Percentiles rank a stretch among this genome's conserved stretches.
These are phyloP conservation scores for Okamejei kenojei DNA, from an alignment of 2,797 vertebrate species.

Conservation along the genomic window DNA sequence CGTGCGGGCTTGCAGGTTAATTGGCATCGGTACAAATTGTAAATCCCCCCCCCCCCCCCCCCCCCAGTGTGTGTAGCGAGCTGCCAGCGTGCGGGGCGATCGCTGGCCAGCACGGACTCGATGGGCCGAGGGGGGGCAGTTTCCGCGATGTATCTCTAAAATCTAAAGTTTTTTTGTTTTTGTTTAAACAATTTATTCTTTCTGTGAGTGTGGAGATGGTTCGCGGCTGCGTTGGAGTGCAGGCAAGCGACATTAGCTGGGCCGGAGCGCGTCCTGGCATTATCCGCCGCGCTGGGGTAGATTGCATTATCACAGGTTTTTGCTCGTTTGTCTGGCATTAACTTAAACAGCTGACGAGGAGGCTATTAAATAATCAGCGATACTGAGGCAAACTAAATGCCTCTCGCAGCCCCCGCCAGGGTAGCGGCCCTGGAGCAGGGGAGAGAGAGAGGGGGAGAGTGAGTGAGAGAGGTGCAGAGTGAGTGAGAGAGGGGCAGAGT, in stretches of 20 bases:
- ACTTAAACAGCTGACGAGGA: slow-evolving; percentile 44
- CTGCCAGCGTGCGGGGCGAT: no score
- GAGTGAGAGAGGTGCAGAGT: no score
- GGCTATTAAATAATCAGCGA: slow-evolving; percentile 44
- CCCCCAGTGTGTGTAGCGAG: no score
- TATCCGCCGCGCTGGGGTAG: slow-evolving; percentile 5
- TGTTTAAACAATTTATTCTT: not conserved
- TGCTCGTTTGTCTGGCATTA: slow-evolving; percentile 42
- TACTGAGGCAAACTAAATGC: slow-evolving; percentile 16
- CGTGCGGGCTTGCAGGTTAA: no score
- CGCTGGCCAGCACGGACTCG: no score
- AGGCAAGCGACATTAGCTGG: not conserved
- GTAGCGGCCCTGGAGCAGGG: not conserved
- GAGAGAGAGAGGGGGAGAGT: no score
- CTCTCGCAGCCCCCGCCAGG: not conserved
- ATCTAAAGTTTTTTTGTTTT: no score
- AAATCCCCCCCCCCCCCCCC: fast-evolving
- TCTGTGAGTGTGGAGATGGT: not conserved
- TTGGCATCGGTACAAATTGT: no score
- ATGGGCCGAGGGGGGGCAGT: no score
- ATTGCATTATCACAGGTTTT: no score
- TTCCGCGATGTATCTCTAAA: no score
- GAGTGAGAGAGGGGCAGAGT: no score
- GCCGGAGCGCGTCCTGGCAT: not conserved
- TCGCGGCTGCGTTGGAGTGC: not conserved